phyloP scores from a whole-genome alignment of 2,797 vertebrate species.

The Karalla daura region DNA sequence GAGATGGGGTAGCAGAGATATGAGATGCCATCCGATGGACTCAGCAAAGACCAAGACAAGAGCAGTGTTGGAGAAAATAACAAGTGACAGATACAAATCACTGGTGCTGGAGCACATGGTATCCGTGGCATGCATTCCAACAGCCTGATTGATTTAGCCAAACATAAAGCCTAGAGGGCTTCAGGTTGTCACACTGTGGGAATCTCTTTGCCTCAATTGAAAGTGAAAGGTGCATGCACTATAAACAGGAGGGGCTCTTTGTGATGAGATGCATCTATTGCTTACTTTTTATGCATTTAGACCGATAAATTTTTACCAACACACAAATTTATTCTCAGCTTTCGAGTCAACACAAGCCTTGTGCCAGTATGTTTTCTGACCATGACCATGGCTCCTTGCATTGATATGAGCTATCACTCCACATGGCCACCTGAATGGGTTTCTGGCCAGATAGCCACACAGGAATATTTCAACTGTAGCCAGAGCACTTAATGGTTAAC shows the following conservation, averaged over 20 bases:
- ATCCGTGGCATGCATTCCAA: slow-evolving; percentile 25
- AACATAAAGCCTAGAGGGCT: slow-evolving; percentile 35
- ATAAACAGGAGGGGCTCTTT: too few species aligned
- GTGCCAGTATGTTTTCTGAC: slow-evolving; percentile 16
- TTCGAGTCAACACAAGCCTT: neutral
- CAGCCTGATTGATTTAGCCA: slow-evolving; percentile 51
- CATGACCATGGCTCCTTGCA: slow-evolving; percentile 1
- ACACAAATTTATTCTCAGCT: neutral
- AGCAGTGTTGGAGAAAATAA: slow-evolving; percentile 57
- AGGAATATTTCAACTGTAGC: slow-evolving; percentile 24
- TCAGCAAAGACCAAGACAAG: slow-evolving; percentile 31
- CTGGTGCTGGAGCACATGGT: slow-evolving; percentile 27
- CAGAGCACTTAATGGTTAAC: slow-evolving; percentile 39
- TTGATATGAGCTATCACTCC: slow-evolving; percentile 24
- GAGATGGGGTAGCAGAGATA: slow-evolving; percentile 11
- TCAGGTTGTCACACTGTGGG: slow-evolving; percentile 43
- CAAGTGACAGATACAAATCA: slow-evolving; percentile 70
- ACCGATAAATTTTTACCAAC: neutral
- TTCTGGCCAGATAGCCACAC: slow-evolving; percentile 15
- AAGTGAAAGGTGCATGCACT: slow-evolving; percentile 23
- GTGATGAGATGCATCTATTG: too few species aligned
- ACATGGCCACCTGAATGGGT: slow-evolving; percentile 28
- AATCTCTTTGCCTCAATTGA: slow-evolving; percentile 24
- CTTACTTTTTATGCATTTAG: too few species aligned
- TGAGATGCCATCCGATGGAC: slow-evolving; percentile 22